Evolutionary conservation across 2,888 invertebrate genomes (phyloP).

Genomic region (Neria commutata): DNA sequence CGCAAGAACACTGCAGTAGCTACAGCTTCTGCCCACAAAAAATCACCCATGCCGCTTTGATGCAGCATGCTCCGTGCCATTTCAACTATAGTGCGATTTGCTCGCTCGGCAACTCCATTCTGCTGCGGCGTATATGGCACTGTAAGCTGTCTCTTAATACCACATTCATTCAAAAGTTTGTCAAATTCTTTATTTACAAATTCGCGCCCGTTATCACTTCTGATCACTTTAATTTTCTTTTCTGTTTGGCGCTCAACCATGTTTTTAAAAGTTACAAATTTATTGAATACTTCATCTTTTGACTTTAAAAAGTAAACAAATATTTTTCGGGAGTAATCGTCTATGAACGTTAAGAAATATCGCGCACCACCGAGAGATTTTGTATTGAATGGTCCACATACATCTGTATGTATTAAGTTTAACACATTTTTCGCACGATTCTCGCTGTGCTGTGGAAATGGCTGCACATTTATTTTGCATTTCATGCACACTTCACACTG

Average conservation of each 20-base stretch:
- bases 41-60: slow-evolving; percentile 34
- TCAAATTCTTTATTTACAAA: slow-evolving; percentile 22
- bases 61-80: slow-evolving; percentile 37
- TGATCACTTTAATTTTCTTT: slow-evolving; percentile 24
- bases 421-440: slow-evolving; percentile 18
- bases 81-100: slow-evolving; percentile 24
- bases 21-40: slow-evolving; percentile 32
- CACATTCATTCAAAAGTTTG: slow-evolving; percentile 23
- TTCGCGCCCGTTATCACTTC: slow-evolving; percentile 27
- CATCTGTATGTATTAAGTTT: slow-evolving; percentile 28
- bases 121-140: slow-evolving; percentile 28
- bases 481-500: slow-evolving; percentile 23
- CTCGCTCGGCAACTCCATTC: slow-evolving; percentile 29
- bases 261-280: slow-evolving; percentile 24
- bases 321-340: slow-evolving; percentile 24
- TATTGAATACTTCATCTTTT: slow-evolving; percentile 23
- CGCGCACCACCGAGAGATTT: slow-evolving; percentile 27
- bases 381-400: slow-evolving; percentile 29
- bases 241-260: slow-evolving; percentile 13
- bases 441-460: slow-evolving; percentile 19
- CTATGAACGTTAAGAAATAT: slow-evolving; percentile 32
- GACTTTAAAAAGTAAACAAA: slow-evolving; percentile 30
- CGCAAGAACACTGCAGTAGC: slow-evolving; percentile 28
- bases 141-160: slow-evolving; percentile 26
- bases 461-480: slow-evolving; percentile 22